Conservation (phyloP, 37 sponge, comb jelly and placozoan species). For the Amphimedon queenslandica region DNA sequence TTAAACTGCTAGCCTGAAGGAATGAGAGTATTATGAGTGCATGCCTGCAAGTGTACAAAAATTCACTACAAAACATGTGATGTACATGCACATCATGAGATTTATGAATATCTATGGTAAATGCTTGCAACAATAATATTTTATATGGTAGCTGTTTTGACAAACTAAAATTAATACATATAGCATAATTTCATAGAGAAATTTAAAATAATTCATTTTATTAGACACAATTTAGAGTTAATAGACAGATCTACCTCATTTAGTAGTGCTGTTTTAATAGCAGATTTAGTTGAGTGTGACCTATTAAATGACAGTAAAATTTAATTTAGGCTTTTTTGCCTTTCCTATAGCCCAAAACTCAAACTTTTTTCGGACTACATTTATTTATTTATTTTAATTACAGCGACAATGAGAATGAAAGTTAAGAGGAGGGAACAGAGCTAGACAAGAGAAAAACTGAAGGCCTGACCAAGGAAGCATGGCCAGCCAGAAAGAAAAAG, state of each 20-base stretch:
- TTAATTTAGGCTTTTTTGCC: too few species aligned
- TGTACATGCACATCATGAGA: too few species aligned
- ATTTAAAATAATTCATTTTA: background rate
- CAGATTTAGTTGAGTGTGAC: background rate
- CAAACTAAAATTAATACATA: background rate
- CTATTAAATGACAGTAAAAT: background rate
- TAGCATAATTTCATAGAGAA: background rate
- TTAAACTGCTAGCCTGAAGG: conserved; percentile 47
- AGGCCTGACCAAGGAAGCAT: too few species aligned
- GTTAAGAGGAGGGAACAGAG: background rate
- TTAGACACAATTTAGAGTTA: background rate
- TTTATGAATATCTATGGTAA: too few species aligned
- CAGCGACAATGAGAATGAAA: too few species aligned
- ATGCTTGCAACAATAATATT: too few species aligned
- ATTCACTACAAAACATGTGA: too few species aligned
- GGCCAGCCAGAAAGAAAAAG: too few species aligned
- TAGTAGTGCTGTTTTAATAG: background rate
- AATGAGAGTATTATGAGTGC: background rate
- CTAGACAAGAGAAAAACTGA: background rate
- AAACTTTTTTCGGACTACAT: too few species aligned
- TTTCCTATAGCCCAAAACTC: too few species aligned
- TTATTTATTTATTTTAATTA: too few species aligned
- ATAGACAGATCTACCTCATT: background rate
- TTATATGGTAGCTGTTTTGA: background rate
- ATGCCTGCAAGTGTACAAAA: too few species aligned